Evolutionary conservation across 2,113 vertebrate species (phyloP), one percentile per base, ranked within the genome.

Genomic region (Polypterus bichir): DNA sequence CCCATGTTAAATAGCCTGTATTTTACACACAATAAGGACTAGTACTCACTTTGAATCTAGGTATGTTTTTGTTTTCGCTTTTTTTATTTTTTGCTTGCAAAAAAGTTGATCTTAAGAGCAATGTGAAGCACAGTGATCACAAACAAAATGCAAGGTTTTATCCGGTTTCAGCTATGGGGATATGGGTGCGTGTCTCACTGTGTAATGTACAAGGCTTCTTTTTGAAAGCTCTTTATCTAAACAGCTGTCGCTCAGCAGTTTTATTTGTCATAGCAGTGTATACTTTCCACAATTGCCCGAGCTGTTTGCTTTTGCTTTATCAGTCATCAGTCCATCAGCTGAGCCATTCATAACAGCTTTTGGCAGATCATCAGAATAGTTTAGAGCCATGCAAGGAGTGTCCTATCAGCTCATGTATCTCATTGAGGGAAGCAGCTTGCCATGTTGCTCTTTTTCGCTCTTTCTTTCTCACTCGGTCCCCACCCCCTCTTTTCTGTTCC

Each of bases 381-480:
- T 64, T 47, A 48, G 82, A 70, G 81, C 79, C 60, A 69, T 64
- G 79, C 76, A 69, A 81, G 79, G 75, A 3, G n/a, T 72, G 64
- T 76, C 78, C 78, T 63, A 72, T 80, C 78, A 72, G 68, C 76
- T 76, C 80, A 82, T 74, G 78, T 64, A 69, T 75, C 81, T 81
- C 81, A 63, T 76, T 72, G 75, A 82, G 79, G 63, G 66, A 63
- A 80, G 62, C 80, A 87, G 85, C 87, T 90, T 88, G 84, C 86
- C 76, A 73, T 83, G 64, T 65, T 76, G 80, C 78, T 76, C 82
- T 73, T 73, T 74, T 66, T 75, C 81, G 27, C 27, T 27, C 27
- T 27, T 27, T 27, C 27, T 27, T 27, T 27, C 27, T 27, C 27
- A 27, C 27, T 27, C 27, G 27, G 27, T 27, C 27, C 27, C 27